phyloP scores from a whole-genome alignment of 1,140 invertebrate genomes.

The Asbolus verrucosus region DNA sequence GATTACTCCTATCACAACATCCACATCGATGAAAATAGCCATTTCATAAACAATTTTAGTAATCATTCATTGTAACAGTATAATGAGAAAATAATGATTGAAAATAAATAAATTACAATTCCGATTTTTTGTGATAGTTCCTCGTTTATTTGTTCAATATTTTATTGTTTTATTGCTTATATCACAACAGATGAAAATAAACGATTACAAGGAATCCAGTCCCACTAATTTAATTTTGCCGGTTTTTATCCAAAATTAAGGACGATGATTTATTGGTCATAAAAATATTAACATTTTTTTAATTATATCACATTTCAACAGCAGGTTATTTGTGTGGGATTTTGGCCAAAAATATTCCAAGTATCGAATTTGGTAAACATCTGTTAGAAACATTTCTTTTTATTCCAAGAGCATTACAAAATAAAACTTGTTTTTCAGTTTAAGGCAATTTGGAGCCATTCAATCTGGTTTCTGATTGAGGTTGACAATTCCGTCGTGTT shows the following conservation, averaged over 20 bases:
- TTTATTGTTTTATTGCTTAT: constrained; percentile 26
- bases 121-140: constrained; percentile 1
- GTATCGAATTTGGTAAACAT: no score
- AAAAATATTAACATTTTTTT: no score
- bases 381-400: constrained; percentile 40
- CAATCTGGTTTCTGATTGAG: constrained; percentile 49
- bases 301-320: constrained; percentile 36
- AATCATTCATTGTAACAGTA: constrained; percentile 28
- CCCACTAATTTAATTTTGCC: no score
- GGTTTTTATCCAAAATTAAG: no score
- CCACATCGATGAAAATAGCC: neutral
- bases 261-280: no score
- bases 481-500: constrained; percentile 44
- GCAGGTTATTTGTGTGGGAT: constrained; percentile 24
- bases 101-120: constrained; percentile 38
- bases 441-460: constrained; percentile 33
- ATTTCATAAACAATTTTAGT: constrained; percentile 15
- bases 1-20: no score
- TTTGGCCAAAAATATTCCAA: constrained; percentile 13
- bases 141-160: constrained; percentile 22
- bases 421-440: constrained; percentile 48
- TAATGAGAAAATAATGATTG: constrained; percentile 43
- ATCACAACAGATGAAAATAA: neutral
- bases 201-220: no score
- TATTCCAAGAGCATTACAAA: constrained; percentile 1